Evolutionary conservation across 2,113 vertebrate species (phyloP), one percentile per base, ranked within the genome.

Genomic region (Suricata suricatta): DNA sequence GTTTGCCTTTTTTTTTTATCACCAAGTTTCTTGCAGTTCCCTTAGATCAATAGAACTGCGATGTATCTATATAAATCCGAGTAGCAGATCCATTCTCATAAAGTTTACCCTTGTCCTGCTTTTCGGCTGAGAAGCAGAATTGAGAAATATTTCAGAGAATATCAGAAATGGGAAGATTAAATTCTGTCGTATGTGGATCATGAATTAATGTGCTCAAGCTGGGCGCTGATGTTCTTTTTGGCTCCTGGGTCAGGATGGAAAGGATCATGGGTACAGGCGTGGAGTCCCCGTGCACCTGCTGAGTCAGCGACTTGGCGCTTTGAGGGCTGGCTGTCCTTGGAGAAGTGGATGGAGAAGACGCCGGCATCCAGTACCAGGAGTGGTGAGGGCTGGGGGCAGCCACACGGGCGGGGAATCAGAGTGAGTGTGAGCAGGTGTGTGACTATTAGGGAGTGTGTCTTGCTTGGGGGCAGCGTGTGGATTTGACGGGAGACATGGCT

Each of bases 31-130:
- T 90, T 66, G 81, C 29, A 41, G 64, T 91, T 97, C 71, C 66
- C 97, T 79, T n/a, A 44, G 98, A 98, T 98, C 98, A 97, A 98
- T 82, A 97, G 35, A 0, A 0, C 33, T 83, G 76, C 95, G 63
- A 66, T 29, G 8, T 88, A 90, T 96, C 97, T 97, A 93, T 98
- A 97, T 97, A 98, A 97, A 98, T 97, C 96, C 90, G 79, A 98
- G 95, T 23, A 97, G 81, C 84, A 97, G 86, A 89, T 86, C 92
- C 79, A 85, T 95, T 92, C 96, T 97, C 92, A 96, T 96, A 41
- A 98, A 95, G 95, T 44, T 97, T 84, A 97, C 87, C 71, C 54
- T 77, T 66, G 74, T 86, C 93, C 96, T 93, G 88, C 47, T 98
- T 98, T 98, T 98, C 95, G 95, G 96, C 92, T 95, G 94, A 97